Evolutionary conservation across 2,888 invertebrate species (phyloP), one percentile per base, ranked within the genome.

Genomic region (Lymantria dispar): DNA sequence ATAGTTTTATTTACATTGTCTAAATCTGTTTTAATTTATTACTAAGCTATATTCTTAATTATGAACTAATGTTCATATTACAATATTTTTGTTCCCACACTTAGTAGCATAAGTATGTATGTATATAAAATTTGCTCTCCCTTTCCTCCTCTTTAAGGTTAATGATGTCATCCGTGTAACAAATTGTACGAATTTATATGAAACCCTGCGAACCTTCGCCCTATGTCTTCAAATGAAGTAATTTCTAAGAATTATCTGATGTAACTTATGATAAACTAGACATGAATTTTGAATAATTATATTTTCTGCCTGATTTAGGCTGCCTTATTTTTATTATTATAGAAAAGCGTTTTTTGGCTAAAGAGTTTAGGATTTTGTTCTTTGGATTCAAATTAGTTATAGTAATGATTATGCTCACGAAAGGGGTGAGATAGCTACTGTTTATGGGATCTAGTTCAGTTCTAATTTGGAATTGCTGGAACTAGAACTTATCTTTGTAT

Each of bases 141-240:
- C 30, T 29, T 9, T 64, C 64, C 63, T 61, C 66, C 57, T 71
- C 68, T 72, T 74, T 70, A 71, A 75, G 79, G 83, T 78, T 80
- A 80, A 83, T 80, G 73, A 72, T 72, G 66, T 79, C 80, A 80
- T 80, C 76, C 68, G 70, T 76, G 74, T 82, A 80, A 82, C 77
- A 83, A 83, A 83, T 83, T 76, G 75, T 67, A 71, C 71, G 69
- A 82, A 83, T 83, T 83, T 80, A 76, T 83, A 75, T 75, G 71
- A 70, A 72, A 73, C 76, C 75, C 72, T 69, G 71, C 75, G 73
- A 78, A 78, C 78, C 76, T 73, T 75, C 73, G 60, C 80, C 80
- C 77, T 78, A 76, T 77, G 80, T 80, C 81, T 80, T 78, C 71
- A 80, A 82, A 80, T 80, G 78, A 80, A 82, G 82, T 82, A 80